Conservation (phyloP, 2,797 vertebrate species). For the Oceanodroma leucorhoa region DNA sequence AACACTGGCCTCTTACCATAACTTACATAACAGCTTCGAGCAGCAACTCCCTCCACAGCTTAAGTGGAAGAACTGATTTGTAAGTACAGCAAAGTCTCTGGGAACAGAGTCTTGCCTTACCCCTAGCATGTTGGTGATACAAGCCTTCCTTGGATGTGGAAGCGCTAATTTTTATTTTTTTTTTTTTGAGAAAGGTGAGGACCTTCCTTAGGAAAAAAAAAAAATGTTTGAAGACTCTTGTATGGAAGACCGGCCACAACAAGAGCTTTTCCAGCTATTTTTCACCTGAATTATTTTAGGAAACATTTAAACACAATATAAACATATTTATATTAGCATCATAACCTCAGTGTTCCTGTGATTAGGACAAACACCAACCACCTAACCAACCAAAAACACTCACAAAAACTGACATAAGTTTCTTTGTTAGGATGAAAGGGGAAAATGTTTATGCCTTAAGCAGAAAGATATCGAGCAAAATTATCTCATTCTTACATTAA, state of each 20-base stretch:
- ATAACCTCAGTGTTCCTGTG: neutral
- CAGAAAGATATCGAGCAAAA: neutral
- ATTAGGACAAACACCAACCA: neutral
- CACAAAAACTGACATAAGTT: neutral
- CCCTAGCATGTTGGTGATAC: neutral
- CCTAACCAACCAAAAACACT: neutral
- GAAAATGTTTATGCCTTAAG: neutral
- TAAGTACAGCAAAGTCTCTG: neutral
- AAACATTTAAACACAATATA: neutral
- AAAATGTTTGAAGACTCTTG: accelerated
- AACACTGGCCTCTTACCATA: neutral
- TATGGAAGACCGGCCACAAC: neutral
- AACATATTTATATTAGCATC: neutral
- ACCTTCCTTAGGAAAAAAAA: neutral
- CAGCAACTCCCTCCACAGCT: neutral
- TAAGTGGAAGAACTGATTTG: neutral
- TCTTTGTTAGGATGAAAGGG: neutral
- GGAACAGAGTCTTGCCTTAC: neutral
- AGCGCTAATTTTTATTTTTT: neutral
- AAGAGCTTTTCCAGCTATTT: neutral
- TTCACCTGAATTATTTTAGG: neutral
- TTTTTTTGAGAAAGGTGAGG: neutral
- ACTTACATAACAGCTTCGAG: neutral
- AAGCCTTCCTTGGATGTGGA: neutral
- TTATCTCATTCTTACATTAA: neutral